Evolutionary conservation across 2,113 vertebrate genomes (phyloP), one percentile per base, ranked within the genome.

Genomic region (Erythrolamprus reginae): DNA sequence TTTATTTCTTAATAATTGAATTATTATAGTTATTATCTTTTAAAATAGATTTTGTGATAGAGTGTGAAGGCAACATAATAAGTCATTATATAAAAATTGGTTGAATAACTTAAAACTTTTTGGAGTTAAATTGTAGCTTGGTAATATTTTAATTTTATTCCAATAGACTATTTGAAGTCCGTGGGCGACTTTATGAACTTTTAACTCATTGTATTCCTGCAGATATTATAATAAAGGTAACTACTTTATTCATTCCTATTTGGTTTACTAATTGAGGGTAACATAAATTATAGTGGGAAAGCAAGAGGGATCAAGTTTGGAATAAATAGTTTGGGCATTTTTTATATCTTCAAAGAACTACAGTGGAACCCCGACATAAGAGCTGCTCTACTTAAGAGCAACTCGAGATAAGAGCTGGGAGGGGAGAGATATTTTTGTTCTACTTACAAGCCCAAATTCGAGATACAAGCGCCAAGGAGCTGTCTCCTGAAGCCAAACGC

Each of bases 141-240:
- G 7, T 93, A 23, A 70, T 82, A 21, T 88, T 90, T 86, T 87
- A 56, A 83, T 94, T 91, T 93, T 92, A 52, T 95, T 96, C 90
- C 82, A 92, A 86, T 95, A 99, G 99, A 94, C 97, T 99, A 93
- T 94, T 99, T 94, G 99, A 99, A 95, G 98, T 99, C 55, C 98
- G 99, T 91, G 98, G 98, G 61, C 95, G 99, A 26, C 97, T 99
- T 56, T 99, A 99, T 91, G 99, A 99, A 82, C 98, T 99, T 87
- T 95, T 99, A 91, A 99, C 98, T 86, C 99, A 99, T 93, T 99
- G 99, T 95, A 99, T 99, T 96, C 99, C 99, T 91, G 97, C 99
- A 90, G 99, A 99, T 48, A 96, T 99, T 88, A 99, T 99, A 95
- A 98, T 99, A 98, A 99, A 99, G 99, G 99, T 99, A 97, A 95